These are phyloP conservation scores for Sebastes minor DNA, from an alignment of 2,797 vertebrate species.

Conservation along the genomic window DNA sequence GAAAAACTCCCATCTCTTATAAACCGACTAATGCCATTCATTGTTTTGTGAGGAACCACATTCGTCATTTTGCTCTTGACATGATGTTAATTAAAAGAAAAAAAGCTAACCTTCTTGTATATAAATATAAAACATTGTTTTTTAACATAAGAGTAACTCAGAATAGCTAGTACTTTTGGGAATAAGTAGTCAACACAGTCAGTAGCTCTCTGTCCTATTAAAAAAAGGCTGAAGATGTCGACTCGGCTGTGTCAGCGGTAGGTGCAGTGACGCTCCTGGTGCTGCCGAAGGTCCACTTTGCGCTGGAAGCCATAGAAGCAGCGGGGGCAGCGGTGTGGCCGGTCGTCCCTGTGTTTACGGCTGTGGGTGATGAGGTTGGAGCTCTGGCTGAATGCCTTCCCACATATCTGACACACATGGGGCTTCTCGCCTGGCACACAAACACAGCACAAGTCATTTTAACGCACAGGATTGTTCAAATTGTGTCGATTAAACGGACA, in stretches of 20 bases:
- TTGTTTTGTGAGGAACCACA: background rate
- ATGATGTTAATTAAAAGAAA: background rate
- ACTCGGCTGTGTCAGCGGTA: background rate
- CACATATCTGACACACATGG: conserved; percentile 84
- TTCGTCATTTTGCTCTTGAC: background rate
- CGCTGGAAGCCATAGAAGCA: conserved; percentile 75
- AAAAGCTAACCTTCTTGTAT: background rate
- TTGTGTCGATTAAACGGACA: background rate
- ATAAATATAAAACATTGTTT: background rate
- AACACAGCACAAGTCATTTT: background rate
- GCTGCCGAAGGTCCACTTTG: conserved; percentile 71
- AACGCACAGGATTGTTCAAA: background rate
- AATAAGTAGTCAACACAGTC: background rate
- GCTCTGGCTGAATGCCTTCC: conserved; percentile 87
- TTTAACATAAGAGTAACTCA: background rate
- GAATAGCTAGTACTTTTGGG: background rate
- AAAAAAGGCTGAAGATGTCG: background rate
- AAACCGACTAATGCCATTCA: background rate
- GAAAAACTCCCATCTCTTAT: background rate
- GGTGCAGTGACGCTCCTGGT: conserved; percentile 71
- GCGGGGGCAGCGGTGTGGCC: conserved; percentile 73
- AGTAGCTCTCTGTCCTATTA: background rate
- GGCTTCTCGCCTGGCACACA: conserved; percentile 83
- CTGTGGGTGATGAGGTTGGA: conserved; percentile 89
- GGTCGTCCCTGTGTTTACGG: conserved; percentile 78